Evolutionary conservation across 1,140 invertebrate genomes (phyloP).

Genomic region (Anoplolepis gracilipes): DNA sequence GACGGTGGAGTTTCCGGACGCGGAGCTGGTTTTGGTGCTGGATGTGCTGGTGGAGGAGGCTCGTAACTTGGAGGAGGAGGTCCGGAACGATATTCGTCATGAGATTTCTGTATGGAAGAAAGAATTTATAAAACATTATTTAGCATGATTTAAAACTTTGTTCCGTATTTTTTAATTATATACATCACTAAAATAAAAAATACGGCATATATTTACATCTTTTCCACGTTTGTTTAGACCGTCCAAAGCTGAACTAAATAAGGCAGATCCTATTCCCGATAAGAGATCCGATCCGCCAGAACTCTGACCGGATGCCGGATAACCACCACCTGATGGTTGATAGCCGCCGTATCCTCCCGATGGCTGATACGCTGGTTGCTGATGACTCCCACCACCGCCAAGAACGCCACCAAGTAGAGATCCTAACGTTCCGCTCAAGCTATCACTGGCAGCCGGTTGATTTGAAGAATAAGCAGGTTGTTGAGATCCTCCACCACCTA

Average conservation of each 20-base stretch:
- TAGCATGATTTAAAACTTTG: neutral
- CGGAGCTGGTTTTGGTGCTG: conserved; percentile 56
- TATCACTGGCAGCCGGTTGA: conserved; percentile 65
- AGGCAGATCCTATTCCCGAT: conserved; percentile 78
- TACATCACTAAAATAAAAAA: neutral
- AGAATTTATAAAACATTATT: conserved; percentile 22
- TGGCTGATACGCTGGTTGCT: conserved; percentile 74
- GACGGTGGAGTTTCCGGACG: conserved; percentile 64
- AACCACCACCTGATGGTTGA: conserved; percentile 68
- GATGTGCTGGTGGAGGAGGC: conserved; percentile 47
- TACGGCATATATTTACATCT: conserved; percentile 72
- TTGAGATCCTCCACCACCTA: conserved; percentile 33
- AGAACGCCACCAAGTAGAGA: conserved; percentile 81
- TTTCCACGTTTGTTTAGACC: conserved; percentile 79
- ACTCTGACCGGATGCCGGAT: conserved; percentile 49
- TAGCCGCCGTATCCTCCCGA: conserved; percentile 77
- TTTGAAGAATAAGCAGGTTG: conserved; percentile 62
- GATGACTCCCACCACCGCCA: conserved; percentile 77
- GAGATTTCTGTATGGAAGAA: conserved; percentile 65
- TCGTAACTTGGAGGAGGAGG: conserved; percentile 54
- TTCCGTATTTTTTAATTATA: neutral
- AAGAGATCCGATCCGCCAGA: conserved; percentile 76
- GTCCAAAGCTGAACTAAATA: conserved; percentile 82
- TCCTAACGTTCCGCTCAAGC: conserved; percentile 77
- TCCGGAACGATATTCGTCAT: conserved; percentile 49